Base-by-base conservation (phyloP, 1,140 invertebrate species). In the Radopholus similis region DNA sequence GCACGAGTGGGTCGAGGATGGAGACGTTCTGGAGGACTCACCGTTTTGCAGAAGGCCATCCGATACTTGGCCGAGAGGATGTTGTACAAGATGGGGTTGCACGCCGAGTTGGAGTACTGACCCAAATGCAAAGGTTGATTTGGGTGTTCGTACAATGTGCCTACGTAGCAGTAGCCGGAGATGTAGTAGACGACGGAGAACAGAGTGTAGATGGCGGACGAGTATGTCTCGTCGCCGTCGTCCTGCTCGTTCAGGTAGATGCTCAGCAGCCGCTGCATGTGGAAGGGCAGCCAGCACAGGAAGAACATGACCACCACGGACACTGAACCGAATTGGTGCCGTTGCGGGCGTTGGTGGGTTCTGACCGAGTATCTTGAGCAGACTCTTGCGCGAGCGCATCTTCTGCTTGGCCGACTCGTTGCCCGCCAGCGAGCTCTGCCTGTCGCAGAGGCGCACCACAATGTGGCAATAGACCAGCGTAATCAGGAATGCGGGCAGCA, bases 261-360 rank as follows among this genome's bases (percentile, higher is more conserved):
- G 38, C 69, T 74, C 9, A 92, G 86, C 21, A 93, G 85, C 18
- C 91, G 83, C 83, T 94, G 92, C 21, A 89, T 87, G 81, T 94
- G 91, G 83, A 93, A 94, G 13, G 92, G 92, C 1, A 90, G 90
- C 91, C 92, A 94, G 83, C 91, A 93, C 28, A 93, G 85, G 85
- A 94, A 93, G 85, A 95, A 95, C 21, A 90, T 91, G 40, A 93
- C 87, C 34, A 93, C 91, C 30, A 95, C 91, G 26, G 91, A 90
- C 70, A 93, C 92, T 95, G 34, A 77, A 77, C 64, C 8, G 44
- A 68, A 6, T 21, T 38, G 11, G 28, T 70, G 23, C 23, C 23
- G 4, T 3, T 67, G 69, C 4, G 4, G 26, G 18, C 6, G 6
- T 47, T 47, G 44, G 18, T 28, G 62, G 18, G 35, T 47, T 59